Percentiles rank a stretch among this genome's conserved stretches.
Conservation (phyloP, 2,888 invertebrate genomes). For the Mythimna impura region DNA sequence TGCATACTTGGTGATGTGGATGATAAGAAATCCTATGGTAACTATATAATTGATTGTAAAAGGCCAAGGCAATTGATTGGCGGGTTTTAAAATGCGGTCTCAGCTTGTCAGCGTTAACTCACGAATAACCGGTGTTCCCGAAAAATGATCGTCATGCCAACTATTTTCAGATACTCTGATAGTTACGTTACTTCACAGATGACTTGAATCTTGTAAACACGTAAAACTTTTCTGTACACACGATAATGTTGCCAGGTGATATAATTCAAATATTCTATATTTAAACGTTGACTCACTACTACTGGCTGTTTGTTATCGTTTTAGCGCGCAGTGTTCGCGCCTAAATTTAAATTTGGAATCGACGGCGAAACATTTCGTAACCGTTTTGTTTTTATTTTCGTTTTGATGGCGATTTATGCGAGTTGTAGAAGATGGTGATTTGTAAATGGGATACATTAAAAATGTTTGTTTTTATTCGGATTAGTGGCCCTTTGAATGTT, state of each 20-base stretch:
- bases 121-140: conserved; percentile 23
- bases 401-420: conserved; percentile 51
- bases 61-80: conserved; percentile 24
- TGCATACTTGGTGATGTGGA: not conserved
- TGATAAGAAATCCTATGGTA: not conserved
- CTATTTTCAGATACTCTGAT: conserved; percentile 36
- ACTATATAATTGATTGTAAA: conserved; percentile 4
- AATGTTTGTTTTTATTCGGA: conserved; percentile 28
- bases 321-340: conserved; percentile 77
- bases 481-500: conserved; percentile 27
- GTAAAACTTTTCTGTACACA: conserved; percentile 47
- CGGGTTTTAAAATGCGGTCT: not conserved
- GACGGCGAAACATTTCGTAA: conserved; percentile 73
- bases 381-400: conserved; percentile 65
- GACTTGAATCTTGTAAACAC: conserved; percentile 42
- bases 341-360: conserved; percentile 81
- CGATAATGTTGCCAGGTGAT: conserved; percentile 79
- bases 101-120: conserved; percentile 26
- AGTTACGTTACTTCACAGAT: conserved; percentile 28
- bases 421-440: conserved; percentile 34
- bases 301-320: conserved; percentile 73
- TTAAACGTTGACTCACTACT: conserved; percentile 77
- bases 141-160: conserved; percentile 10
- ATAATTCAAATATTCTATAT: conserved; percentile 75
- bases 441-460: conserved; percentile 19